Base-by-base conservation (phyloP, 2,797 vertebrate species). In the Danionella dracula region DNA sequence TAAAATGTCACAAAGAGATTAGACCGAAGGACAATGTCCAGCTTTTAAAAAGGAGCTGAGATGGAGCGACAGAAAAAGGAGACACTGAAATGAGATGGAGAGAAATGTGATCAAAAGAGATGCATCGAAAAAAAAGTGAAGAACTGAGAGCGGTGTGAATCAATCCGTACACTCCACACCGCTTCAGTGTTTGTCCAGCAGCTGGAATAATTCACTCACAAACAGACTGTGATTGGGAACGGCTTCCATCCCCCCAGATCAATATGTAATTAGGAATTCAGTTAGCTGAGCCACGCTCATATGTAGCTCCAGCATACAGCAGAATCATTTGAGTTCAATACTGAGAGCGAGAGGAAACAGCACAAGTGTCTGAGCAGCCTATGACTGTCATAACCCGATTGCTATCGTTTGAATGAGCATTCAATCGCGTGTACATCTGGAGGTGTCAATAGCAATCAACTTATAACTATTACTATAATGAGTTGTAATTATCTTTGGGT, bases 201-300 rank as follows among this genome's bases (percentile, higher is more conserved):
- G 19, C n/a, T 15, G 29, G 15, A 23, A 54, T 53, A 44, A 54
- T 44, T 65, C 38, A 35, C 32, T 54, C 29, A 12, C 44, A 54
- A 65, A 65, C 38, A 35, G 41, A 17, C 38, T 27, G 48, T 16
- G 16, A 64, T 17, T 12, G 48, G 32, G 38, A 54, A 35, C 32
- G n/a, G 53, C 38, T 29, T 71, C 50, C 58, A 72, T 40, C 68
- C 62, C 80, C 65, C 20, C 20, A 63, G 81, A 86, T 89, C 87
- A 48, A 88, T 89, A 87, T 78, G 82, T 82, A 85, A 86, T 88
- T 89, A 87, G 72, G 74, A 71, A 67, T 80, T 74, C n/a, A 83
- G 83, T 81, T 78, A 75, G 61, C 76, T 81, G 49, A 56, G 44
- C 51, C 58, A 50, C 41, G 45, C 21, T 72, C 57, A 71, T 53